Evolutionary conservation across 2,888 invertebrate species (phyloP), one percentile per base, ranked within the genome.

Genomic region (Tenthredo notha): DNA sequence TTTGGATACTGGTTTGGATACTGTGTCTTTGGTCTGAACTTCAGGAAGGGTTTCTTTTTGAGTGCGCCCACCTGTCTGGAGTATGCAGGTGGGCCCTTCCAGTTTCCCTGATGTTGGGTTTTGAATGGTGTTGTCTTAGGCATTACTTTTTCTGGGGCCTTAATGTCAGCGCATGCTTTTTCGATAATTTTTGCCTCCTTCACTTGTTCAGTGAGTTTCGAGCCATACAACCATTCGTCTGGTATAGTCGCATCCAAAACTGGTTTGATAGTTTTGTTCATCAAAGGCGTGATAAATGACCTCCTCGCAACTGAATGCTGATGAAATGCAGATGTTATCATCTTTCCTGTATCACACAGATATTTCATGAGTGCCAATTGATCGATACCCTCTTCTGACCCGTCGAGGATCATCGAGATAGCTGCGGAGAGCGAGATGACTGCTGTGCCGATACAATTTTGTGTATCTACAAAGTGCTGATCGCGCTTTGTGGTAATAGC

Each of bases 261-360:
- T 43, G 43, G 72, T 18, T 74, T 74, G 5, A 50, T 37, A 58
- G n/a, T 61, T 43, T n/a, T 84, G 67, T 58, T 83, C 47, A 86
- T 77, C 29, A 74, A 50, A 37, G 84, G 85, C 18, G 80, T 86
- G n/a, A 84, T 80, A 33, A 86, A 86, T 2, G 85, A 85, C 25
- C 74, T 85, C 2, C 74, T 85, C 2, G 82, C 84, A 15, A 80
- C 58, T 10, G 86, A 84, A 37, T 86, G 84, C 43, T 85, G 85
- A 70, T 87, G 74, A 50, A 82, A 84, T 0, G 72, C 70, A 18
- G 84, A 72, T 58, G 77, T 67, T n/a, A 87, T 18, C 33, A 86
- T 47, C 40, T 86, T 85, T 77, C 84, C 84, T 12, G 86, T n/a
- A 61, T 87, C 83, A 47, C 85, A 78, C n/a, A 86, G 84, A 18